Evolutionary conservation across 2,113 vertebrate genomes (phyloP), one percentile per base, ranked within the genome.

Genomic region (Caranx melampygus): DNA sequence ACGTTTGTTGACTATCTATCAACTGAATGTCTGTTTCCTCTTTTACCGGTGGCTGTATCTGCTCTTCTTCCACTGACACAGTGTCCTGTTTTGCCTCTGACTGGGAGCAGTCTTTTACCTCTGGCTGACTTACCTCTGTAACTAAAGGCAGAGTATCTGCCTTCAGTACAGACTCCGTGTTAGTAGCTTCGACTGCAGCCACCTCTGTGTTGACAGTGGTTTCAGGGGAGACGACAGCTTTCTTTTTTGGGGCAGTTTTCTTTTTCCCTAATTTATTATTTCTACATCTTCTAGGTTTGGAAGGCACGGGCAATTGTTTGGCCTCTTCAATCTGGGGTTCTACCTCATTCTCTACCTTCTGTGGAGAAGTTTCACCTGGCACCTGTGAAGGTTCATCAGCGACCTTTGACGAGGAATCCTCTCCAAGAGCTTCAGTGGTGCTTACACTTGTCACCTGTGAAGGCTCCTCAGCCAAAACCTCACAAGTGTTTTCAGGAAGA

Each of bases 261-360:
- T 88, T 93, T 68, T 91, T 93, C 9, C 71, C 67, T 35, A 86
- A 35, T 81, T 87, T 89, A 76, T 79, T 93, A 72, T 88, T 93
- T 64, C 82, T 87, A 77, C 64, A 83, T 83, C 71, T 90, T 79
- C 37, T 92, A 52, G 89, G 86, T 86, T 92, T 94, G 44, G 83
- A 91, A 88, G 89, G 88, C 87, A 92, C 85, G 16, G 77, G 62
- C 37, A 88, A 68, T 34, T 74, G 75, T 75, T 90, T 91, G 64
- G 63, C 77, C 88, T 92, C 89, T 81, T 89, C 58, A 20, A 69
- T 72, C 62, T 87, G 85, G 20, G 80, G 78, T 64, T 92, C 87
- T 12, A 75, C 68, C 34, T 92, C 84, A 45, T 62, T 75, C 64
- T 85, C 83, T 15, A 70, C 51, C 26, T 77, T 83, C n/a, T 75